These are phyloP conservation scores for Pilophorus perplexus DNA, from an alignment of 2,888 invertebrate genomes.

Conservation along the genomic window DNA sequence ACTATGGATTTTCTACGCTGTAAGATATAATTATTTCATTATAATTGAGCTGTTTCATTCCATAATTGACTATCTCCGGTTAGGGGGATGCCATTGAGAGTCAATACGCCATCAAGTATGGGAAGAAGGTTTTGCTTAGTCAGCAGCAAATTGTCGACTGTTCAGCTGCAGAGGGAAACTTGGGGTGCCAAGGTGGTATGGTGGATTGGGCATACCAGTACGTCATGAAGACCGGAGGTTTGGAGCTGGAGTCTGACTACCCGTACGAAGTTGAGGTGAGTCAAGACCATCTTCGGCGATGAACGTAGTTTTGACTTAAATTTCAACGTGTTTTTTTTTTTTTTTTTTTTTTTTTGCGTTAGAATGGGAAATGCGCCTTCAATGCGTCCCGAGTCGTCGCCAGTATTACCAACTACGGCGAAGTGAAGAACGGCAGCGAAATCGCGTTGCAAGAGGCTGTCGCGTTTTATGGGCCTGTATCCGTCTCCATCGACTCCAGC, in stretches of 20 bases:
- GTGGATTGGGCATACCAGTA: constrained; percentile 84
- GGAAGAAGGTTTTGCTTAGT: constrained; percentile 75
- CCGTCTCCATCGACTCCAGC: constrained; percentile 87
- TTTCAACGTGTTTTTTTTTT: background rate
- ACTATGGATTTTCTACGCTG: background rate
- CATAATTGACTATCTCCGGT: no score
- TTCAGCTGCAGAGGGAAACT: constrained; percentile 76
- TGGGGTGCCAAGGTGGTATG: constrained; percentile 84
- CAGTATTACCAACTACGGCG: constrained; percentile 74
- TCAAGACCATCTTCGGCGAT: no score
- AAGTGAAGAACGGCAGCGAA: constrained; percentile 71
- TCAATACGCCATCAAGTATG: constrained; percentile 78
- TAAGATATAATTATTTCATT: no score
- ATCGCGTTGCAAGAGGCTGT: constrained; percentile 70
- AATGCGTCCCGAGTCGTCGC: constrained; percentile 67
- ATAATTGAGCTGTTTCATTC: no score
- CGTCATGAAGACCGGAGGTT: constrained; percentile 76
- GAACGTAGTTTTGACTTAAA: background rate
- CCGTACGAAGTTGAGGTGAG: constrained; percentile 72
- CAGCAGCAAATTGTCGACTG: constrained; percentile 93
- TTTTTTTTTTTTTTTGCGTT: background rate
- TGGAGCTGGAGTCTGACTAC: constrained; percentile 85
- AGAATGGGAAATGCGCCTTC: constrained; percentile 55
- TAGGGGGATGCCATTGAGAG: constrained; percentile 93
- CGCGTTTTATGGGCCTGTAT: constrained; percentile 78